Conservation (phyloP, 2,797 vertebrate genomes). For the Iguana delicatissima region DNA sequence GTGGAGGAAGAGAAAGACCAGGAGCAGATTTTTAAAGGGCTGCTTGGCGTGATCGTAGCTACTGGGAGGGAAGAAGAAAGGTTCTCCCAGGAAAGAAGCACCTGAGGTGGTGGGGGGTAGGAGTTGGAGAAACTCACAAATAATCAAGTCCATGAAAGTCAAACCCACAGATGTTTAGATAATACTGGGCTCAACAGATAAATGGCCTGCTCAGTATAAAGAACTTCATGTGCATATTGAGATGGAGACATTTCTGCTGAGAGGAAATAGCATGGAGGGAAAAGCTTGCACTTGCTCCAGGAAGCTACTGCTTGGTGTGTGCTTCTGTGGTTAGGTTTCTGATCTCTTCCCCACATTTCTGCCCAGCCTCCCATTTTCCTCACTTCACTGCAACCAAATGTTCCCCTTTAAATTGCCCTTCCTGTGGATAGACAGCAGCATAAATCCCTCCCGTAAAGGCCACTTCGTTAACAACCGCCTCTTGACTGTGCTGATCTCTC, state of each 20-base stretch:
- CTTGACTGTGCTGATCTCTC: not conserved
- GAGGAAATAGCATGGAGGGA: not conserved
- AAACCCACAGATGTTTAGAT: not conserved
- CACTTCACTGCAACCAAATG: not conserved
- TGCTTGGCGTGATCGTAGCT: no score
- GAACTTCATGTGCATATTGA: not conserved
- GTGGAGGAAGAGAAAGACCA: no score
- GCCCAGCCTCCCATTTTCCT: fast-evolving
- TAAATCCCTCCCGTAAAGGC: conserved; percentile 1
- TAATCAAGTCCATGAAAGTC: no score
- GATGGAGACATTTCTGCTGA: not conserved
- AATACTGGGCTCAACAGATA: not conserved
- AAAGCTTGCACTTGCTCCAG: not conserved
- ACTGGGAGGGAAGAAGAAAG: no score
- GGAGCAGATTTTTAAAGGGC: no score
- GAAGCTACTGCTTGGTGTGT: not conserved
- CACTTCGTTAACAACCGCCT: not conserved
- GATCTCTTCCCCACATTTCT: not conserved
- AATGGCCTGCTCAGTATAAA: not conserved
- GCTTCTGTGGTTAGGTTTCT: not conserved
- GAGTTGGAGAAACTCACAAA: no score
- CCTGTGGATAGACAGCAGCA: not conserved
- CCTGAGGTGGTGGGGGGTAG: no score
- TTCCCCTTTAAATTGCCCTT: not conserved
- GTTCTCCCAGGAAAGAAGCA: no score